Percentiles rank a stretch among this genome's conserved stretches.
These are phyloP conservation scores for Dryoscopus gambensis DNA, from an alignment of 2,113 vertebrate species.

Conservation along the genomic window DNA sequence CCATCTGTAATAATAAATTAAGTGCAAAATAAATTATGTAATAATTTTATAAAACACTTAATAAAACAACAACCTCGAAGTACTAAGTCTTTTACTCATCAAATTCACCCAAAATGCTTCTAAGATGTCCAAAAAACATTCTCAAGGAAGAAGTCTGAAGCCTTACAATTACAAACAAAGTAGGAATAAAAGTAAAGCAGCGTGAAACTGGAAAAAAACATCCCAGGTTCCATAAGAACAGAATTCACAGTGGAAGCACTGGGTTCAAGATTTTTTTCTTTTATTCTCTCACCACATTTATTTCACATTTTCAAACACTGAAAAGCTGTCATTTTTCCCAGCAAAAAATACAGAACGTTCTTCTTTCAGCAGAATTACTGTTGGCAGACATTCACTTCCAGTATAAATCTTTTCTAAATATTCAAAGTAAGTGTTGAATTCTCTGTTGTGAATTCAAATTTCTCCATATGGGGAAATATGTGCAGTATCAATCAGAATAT, in stretches of 20 bases:
- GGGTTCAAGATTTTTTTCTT: neutral
- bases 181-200: neutral
- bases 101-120: neutral
- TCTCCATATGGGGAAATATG: slow-evolving; percentile 56
- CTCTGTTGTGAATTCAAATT: slow-evolving; percentile 51
- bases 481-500: slow-evolving; percentile 48
- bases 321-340: slow-evolving; percentile 17
- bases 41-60: neutral
- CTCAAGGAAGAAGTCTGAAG: neutral
- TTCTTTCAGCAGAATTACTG: slow-evolving; percentile 23
- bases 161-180: neutral
- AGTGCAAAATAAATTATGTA: neutral
- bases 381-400: slow-evolving; percentile 51
- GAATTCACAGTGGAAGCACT: neutral
- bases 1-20: neutral
- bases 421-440: slow-evolving; percentile 37
- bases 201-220: neutral
- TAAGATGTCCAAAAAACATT: neutral
- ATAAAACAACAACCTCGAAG: neutral
- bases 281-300: slow-evolving; percentile 5
- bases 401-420: slow-evolving; percentile 42
- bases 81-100: neutral
- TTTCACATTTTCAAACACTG: slow-evolving; percentile 24
- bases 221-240: neutral
- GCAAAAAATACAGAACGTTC: neutral